Percentiles rank a stretch among this genome's conserved stretches.
Evolutionary conservation across 2,888 invertebrate species (phyloP).

Genomic region (Oegoconia quadripuncta): DNA sequence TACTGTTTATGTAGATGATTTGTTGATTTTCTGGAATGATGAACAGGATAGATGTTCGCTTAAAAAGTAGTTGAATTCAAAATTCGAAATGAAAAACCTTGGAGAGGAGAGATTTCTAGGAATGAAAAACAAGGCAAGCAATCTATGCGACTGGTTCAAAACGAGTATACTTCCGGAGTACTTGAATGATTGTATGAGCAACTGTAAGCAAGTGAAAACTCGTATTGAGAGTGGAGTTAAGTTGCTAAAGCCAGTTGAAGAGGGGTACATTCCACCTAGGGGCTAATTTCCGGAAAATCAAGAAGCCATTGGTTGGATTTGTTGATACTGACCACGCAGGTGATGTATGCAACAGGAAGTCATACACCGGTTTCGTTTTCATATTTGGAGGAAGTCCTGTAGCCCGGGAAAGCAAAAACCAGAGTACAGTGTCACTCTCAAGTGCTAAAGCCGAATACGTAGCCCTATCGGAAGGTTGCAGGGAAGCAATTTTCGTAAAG

Average conservation of each 20-base stretch:
- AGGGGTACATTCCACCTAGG: too few relatives aligned
- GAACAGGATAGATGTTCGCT: not conserved
- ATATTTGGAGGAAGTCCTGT: not conserved
- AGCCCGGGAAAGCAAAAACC: not conserved
- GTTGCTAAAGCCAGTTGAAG: too few relatives aligned
- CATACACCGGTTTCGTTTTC: not conserved
- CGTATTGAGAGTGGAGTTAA: not conserved
- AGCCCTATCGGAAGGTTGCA: not conserved
- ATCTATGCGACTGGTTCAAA: not conserved
- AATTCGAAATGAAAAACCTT: slow-evolving; percentile 7
- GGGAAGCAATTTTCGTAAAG: not conserved
- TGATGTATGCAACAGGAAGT: not conserved
- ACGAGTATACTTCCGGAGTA: not conserved
- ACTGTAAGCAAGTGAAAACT: not conserved
- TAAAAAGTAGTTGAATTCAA: not conserved
- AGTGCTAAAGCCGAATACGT: slow-evolving; percentile 3
- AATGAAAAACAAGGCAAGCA: not conserved
- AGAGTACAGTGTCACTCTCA: not conserved
- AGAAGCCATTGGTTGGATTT: not conserved
- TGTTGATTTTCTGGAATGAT: slow-evolving; percentile 5
- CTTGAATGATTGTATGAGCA: not conserved
- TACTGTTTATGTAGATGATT: slow-evolving; percentile 10
- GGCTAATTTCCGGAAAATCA: not conserved
- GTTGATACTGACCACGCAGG: not conserved
- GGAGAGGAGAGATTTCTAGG: slow-evolving; percentile 2